Percentiles rank a stretch among this genome's conserved stretches.
phyloP scores from a whole-genome alignment of 2,113 vertebrate species.

The Labeo rohita region DNA sequence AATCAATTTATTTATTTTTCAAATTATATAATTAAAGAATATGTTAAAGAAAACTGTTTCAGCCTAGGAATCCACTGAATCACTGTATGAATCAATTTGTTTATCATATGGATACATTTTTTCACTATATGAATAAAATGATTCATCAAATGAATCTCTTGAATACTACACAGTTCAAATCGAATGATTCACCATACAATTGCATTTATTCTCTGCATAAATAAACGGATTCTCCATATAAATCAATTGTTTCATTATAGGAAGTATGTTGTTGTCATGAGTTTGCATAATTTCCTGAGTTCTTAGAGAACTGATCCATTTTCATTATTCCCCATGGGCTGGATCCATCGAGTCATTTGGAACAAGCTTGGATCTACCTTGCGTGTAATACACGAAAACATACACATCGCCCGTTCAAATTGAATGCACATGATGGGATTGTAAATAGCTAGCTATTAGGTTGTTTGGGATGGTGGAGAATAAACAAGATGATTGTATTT shows the following conservation, averaged over 20 bases:
- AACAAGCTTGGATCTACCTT: conserved; percentile 43
- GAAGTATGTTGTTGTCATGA: background rate
- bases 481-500: conserved; percentile 78
- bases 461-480: conserved; percentile 70
- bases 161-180: background rate
- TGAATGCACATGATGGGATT: conserved; percentile 69
- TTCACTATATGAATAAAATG: background rate
- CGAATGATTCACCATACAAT: background rate
- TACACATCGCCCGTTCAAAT: conserved; percentile 60
- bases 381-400: conserved; percentile 60
- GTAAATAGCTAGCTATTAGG: conserved; percentile 64
- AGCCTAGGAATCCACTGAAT: background rate
- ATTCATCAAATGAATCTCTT: background rate
- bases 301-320: conserved; percentile 1
- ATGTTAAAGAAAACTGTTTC: no score
- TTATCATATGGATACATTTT: background rate
- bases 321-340: conserved; percentile 6
- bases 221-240: background rate
- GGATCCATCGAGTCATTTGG: background rate
- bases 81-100: background rate
- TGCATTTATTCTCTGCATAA: background rate
- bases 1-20: no score
- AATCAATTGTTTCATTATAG: background rate
- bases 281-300: conserved; percentile 9
- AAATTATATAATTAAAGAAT: no score